Conservation (phyloP, 2,888 invertebrate species). For the Macrosoma leucophasiata region DNA sequence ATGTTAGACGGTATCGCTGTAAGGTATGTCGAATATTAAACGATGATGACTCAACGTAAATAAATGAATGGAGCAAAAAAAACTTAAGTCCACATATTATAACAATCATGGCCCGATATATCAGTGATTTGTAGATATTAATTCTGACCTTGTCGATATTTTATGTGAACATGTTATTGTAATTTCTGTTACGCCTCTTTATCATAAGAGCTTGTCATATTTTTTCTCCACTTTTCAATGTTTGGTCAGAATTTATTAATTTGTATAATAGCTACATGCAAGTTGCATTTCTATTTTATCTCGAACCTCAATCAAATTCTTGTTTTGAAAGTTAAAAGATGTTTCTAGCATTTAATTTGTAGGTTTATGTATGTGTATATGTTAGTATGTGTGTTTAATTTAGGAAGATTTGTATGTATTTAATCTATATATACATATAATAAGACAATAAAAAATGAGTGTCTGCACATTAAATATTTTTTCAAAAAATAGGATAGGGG, state of each 20-base stretch:
- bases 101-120: constrained; percentile 29
- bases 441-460: no score
- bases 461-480: no score
- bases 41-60: constrained; percentile 63
- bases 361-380: no score
- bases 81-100: constrained; percentile 23
- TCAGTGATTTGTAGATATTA: constrained; percentile 36
- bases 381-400: no score
- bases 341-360: no score
- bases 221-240: constrained; percentile 31
- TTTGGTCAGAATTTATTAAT: constrained; percentile 35
- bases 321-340: no score
- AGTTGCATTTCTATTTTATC: no score
- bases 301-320: no score
- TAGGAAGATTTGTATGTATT: no score
- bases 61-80: constrained; percentile 56
- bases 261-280: no score
- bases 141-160: constrained; percentile 54
- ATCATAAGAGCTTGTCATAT: constrained; percentile 41
- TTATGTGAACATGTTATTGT: constrained; percentile 42
- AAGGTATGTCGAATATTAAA: constrained; percentile 57
- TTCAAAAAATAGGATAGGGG: no score
- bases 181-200: constrained; percentile 56
- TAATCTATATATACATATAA: no score
- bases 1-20: constrained; percentile 52